Evolutionary conservation across 2,888 invertebrate species (phyloP).

Genomic region (Drosophila cyrtoloma): DNA sequence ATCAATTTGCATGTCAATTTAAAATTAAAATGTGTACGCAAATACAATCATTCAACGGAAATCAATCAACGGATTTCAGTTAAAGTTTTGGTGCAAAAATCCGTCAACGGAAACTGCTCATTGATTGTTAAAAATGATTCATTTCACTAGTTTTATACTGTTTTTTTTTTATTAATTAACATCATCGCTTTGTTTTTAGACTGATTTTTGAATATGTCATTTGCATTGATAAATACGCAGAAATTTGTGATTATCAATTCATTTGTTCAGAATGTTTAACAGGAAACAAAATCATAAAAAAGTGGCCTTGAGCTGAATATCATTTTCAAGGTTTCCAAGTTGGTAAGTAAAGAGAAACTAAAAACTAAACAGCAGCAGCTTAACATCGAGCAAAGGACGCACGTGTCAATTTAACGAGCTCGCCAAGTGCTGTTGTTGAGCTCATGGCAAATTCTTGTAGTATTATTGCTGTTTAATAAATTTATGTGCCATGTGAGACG

Average conservation of each 20-base stretch:
- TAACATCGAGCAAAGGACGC: conserved; percentile 13
- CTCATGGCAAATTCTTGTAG: conserved; percentile 42
- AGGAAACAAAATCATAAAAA: not conserved
- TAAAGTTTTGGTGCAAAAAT: too few species aligned
- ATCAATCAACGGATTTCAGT: not conserved
- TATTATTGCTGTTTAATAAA: conserved; percentile 66
- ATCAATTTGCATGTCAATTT: not conserved
- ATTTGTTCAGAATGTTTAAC: conserved; percentile 2
- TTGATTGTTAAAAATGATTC: not conserved
- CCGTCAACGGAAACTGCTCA: not conserved
- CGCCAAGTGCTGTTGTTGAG: conserved; percentile 10
- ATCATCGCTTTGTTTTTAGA: not conserved
- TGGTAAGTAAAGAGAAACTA: conserved; percentile 5
- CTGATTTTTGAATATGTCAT: too few species aligned
- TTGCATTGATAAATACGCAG: not conserved
- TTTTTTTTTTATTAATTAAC: not conserved
- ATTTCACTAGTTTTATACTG: not conserved
- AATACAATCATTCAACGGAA: not conserved
- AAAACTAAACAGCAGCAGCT: conserved; percentile 2
- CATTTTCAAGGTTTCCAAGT: conserved; percentile 16
- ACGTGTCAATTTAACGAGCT: conserved; percentile 37
- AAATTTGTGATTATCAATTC: not conserved
- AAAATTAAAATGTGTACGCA: not conserved
- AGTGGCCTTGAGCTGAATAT: conserved; percentile 13
- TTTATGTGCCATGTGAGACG: conserved; percentile 64